A percentile compares a stretch with the other conserved stretches of the same genome.
Evolutionary conservation across 2,888 invertebrate genomes (phyloP).

Genomic region (Morpho deidamia): DNA sequence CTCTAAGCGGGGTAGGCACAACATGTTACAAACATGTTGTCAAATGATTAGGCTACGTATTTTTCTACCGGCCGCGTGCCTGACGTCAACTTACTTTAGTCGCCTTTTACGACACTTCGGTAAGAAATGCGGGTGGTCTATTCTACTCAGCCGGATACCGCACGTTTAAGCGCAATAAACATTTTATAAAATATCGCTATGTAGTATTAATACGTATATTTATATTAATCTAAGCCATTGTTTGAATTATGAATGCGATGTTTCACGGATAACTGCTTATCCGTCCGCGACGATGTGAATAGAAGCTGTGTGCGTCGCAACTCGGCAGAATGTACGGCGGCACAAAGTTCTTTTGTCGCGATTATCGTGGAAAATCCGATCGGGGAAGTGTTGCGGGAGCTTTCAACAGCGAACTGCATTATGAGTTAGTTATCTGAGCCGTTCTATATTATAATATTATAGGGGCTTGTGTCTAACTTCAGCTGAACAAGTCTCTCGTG

Average conservation of each 20-base stretch:
- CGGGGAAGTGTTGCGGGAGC: constrained; percentile 69
- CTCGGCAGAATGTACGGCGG: constrained; percentile 50
- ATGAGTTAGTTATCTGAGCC: constrained; percentile 71
- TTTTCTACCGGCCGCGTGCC: too few species aligned
- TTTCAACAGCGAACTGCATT: constrained; percentile 75
- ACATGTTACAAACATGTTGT: too few species aligned
- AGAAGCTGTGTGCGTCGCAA: constrained; percentile 48
- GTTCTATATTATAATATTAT: constrained; percentile 45
- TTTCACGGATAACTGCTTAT: constrained; percentile 38
- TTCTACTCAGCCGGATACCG: too few species aligned
- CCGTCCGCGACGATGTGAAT: constrained; percentile 51
- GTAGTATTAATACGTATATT: background rate
- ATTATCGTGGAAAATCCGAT: constrained; percentile 77
- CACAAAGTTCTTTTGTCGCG: constrained; percentile 75
- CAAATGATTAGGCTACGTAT: too few species aligned
- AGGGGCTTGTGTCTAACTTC: constrained; percentile 30
- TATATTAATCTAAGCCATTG: constrained; percentile 5
- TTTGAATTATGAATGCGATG: constrained; percentile 38
- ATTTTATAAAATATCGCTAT: background rate
- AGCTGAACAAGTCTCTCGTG: constrained; percentile 19
- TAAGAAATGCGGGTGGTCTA: too few species aligned
- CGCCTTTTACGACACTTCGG: too few species aligned
- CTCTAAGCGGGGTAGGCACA: too few species aligned
- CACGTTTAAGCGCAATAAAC: too few species aligned
- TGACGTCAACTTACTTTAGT: too few species aligned